These are phyloP conservation scores for Patiria miniata DNA, from an alignment of 35 echinoderm and acorn worm species.

Conservation along the genomic window DNA sequence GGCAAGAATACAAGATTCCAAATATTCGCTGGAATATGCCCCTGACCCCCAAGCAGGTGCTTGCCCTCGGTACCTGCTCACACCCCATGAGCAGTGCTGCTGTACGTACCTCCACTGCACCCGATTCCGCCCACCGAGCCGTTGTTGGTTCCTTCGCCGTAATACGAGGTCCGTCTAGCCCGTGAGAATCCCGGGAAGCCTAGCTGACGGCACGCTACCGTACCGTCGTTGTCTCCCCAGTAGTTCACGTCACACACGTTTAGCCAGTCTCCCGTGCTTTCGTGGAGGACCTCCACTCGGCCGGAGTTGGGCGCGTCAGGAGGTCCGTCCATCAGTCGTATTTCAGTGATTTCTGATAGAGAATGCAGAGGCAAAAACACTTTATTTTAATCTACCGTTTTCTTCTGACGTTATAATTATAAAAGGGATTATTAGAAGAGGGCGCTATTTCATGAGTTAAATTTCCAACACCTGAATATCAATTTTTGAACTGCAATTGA, in stretches of 20 bases:
- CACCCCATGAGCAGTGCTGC: too few relatives aligned
- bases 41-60: too few relatives aligned
- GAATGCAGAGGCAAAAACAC: too few relatives aligned
- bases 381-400: too few relatives aligned
- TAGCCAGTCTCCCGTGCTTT: background rate
- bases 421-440: too few relatives aligned
- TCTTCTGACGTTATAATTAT: too few relatives aligned
- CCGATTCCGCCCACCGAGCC: background rate
- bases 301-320: background rate
- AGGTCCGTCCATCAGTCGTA: background rate
- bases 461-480: too few relatives aligned
- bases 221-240: conserved; percentile 7
- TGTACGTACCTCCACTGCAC: background rate
- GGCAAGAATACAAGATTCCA: too few relatives aligned
- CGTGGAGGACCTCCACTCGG: background rate
- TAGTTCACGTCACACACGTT: background rate
- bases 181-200: background rate
- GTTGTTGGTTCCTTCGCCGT: background rate
- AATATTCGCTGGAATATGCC: too few relatives aligned
- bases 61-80: too few relatives aligned
- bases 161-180: background rate
- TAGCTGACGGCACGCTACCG: background rate
- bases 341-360: background rate
- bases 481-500: too few relatives aligned
- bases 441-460: too few relatives aligned